Evolutionary conservation across 2,888 invertebrate genomes (phyloP).

Genomic region (Chloroclystis v-ata): DNA sequence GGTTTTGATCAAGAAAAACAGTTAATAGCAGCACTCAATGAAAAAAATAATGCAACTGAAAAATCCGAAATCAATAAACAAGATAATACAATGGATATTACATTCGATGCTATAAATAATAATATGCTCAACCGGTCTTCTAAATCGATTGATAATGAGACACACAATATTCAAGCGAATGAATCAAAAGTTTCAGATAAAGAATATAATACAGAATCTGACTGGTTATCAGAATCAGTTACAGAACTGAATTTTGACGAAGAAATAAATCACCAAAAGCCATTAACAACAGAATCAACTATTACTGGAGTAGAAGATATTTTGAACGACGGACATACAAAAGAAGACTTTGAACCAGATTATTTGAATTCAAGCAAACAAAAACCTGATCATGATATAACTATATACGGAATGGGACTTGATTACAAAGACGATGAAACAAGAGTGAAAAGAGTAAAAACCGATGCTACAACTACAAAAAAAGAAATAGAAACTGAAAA

Average conservation of each 20-base stretch:
- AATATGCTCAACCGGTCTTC: conserved; percentile 60
- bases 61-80: conserved; percentile 17
- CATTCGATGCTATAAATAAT: conserved; percentile 58
- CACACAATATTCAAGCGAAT: conserved; percentile 28
- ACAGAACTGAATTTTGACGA: conserved; percentile 56
- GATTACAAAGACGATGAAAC: conserved; percentile 63
- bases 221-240: conserved; percentile 62
- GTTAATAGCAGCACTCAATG: conserved; percentile 41
- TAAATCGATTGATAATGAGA: conserved; percentile 49
- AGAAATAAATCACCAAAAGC: conserved; percentile 46
- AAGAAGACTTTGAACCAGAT: conserved; percentile 67
- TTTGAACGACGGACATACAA: conserved; percentile 43
- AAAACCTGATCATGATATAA: conserved; percentile 52
- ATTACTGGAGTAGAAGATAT: conserved; percentile 51
- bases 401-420: conserved; percentile 53
- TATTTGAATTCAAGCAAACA: conserved; percentile 54
- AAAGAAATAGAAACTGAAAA: conserved; percentile 3
- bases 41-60: conserved; percentile 27
- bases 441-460: conserved; percentile 57
- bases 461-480: conserved; percentile 24
- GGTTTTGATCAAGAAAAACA: conserved; percentile 35
- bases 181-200: not conserved
- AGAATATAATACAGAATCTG: conserved; percentile 48
- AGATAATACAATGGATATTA: conserved; percentile 50
- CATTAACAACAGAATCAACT: conserved; percentile 47